These are phyloP conservation scores for Leptoteleia sp. DNA, from an alignment of 1,140 invertebrate species.

Conservation along the genomic window DNA sequence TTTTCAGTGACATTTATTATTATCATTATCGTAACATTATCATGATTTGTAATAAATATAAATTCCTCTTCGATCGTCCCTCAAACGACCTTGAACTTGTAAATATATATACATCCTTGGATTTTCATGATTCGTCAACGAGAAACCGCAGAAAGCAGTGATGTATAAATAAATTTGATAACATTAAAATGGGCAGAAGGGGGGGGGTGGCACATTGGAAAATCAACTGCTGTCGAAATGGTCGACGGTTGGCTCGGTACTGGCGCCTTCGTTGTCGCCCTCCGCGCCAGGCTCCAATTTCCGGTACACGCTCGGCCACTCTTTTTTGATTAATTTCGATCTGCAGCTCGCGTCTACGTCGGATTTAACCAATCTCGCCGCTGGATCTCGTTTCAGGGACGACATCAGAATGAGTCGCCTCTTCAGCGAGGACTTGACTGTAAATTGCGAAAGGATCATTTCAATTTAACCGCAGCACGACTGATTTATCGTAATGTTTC, in stretches of 20 bases:
- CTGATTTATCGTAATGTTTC: too few relatives aligned
- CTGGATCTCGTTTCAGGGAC: conserved; percentile 17
- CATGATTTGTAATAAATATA: too few relatives aligned
- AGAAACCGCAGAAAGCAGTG: too few relatives aligned
- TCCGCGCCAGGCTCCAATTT: conserved; percentile 15
- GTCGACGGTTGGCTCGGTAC: neutral
- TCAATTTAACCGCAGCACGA: neutral
- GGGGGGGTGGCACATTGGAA: neutral
- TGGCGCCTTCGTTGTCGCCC: conserved; percentile 4
- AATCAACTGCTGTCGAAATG: conserved; percentile 23
- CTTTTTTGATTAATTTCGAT: conserved; percentile 12
- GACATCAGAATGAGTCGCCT: conserved; percentile 30
- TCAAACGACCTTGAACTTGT: too few relatives aligned
- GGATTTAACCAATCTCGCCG: conserved; percentile 35
- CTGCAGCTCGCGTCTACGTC: conserved; percentile 17
- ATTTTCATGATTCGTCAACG: too few relatives aligned
- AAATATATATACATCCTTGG: too few relatives aligned
- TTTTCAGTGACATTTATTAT: too few relatives aligned
- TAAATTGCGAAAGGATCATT: conserved; percentile 5
- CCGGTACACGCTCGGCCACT: conserved; percentile 15
- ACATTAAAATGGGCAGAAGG: too few relatives aligned
- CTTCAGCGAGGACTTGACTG: conserved; percentile 38
- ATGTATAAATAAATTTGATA: too few relatives aligned
- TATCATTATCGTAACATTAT: too few relatives aligned
- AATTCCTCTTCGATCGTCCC: too few relatives aligned